Percentiles rank a stretch among this genome's conserved stretches.
Conservation (phyloP, 2,113 vertebrate species). For the Myrmecobius fasciatus region DNA sequence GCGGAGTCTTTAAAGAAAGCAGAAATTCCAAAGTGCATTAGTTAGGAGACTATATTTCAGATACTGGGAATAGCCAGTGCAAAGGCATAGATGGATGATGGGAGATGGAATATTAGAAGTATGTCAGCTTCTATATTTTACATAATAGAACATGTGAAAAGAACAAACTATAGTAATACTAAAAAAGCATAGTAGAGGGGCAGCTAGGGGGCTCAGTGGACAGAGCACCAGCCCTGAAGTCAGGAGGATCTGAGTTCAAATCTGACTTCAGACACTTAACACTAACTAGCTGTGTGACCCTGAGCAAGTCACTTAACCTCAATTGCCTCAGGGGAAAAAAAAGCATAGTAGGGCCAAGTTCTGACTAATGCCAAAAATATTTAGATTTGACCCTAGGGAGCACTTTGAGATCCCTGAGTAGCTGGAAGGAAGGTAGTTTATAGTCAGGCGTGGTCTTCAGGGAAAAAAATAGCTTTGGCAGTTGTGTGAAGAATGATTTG, state of each 20-base stretch:
- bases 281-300: no score
- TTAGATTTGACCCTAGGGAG: background rate
- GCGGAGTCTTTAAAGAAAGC: no score
- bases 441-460: background rate
- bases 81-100: background rate
- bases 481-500: background rate
- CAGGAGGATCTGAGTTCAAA: no score
- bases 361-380: background rate
- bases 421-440: background rate
- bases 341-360: background rate
- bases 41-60: background rate
- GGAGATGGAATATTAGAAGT: background rate
- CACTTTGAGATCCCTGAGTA: background rate
- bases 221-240: no score
- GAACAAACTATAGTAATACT: background rate
- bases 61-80: no score
- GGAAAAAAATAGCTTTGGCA: background rate
- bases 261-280: no score
- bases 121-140: background rate
- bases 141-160: background rate
- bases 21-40: no score
- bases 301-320: no score
- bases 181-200: background rate
- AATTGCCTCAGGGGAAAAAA: no score
- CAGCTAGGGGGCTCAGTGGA: no score